Percentiles rank a stretch among this genome's conserved stretches.
These are phyloP conservation scores for Chaetops frenatus DNA, from an alignment of 2,113 vertebrate species.

Conservation along the genomic window DNA sequence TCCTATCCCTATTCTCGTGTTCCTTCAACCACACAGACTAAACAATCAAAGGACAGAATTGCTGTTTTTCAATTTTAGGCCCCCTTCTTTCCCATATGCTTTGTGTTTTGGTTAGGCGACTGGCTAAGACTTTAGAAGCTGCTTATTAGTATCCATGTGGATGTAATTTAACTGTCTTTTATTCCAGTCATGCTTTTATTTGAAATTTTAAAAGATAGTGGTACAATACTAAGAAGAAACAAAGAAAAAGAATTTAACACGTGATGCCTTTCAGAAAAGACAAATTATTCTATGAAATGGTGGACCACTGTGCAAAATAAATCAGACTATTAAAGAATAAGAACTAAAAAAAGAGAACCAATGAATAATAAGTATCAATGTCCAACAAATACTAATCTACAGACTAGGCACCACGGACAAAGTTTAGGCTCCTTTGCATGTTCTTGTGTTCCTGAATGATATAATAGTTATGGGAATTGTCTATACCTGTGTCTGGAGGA, in stretches of 20 bases:
- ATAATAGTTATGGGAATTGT: not conserved
- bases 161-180: constrained; percentile 65
- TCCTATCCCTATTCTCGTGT: not conserved
- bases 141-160: constrained; percentile 59
- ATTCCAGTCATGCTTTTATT: constrained; percentile 57
- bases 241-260: not conserved
- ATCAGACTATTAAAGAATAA: not conserved
- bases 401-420: not conserved
- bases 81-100: constrained; percentile 43
- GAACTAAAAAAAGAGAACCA: constrained; percentile 17
- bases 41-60: constrained; percentile 45
- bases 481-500: not conserved
- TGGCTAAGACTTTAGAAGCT: constrained; percentile 36
- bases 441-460: not conserved
- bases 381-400: not conserved
- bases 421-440: not conserved
- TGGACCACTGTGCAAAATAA: not conserved
- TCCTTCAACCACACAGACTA: constrained; percentile 31
- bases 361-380: not conserved
- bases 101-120: constrained; percentile 56
- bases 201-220: constrained; percentile 57
- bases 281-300: not conserved
- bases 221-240: constrained; percentile 45
- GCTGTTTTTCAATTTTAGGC: constrained; percentile 21
- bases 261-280: constrained; percentile 47